phyloP scores from a whole-genome alignment of 1,140 invertebrate genomes.

The Littorina saxatilis region DNA sequence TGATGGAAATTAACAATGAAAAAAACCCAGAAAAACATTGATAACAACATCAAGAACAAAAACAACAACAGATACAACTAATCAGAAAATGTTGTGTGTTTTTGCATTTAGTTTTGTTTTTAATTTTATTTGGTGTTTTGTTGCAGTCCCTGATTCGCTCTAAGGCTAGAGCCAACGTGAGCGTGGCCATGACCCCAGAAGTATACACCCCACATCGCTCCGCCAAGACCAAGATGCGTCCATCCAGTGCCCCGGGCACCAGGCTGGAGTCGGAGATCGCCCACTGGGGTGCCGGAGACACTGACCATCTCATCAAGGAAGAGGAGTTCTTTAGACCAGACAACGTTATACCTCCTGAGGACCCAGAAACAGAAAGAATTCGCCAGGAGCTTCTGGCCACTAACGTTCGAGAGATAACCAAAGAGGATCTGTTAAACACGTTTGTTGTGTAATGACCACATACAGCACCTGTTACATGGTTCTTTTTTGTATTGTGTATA shows the following conservation, averaged over 20 bases:
- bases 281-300: conserved; percentile 56
- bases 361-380: conserved; percentile 49
- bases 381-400: conserved; percentile 48
- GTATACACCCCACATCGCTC: conserved; percentile 41
- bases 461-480: not conserved
- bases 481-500: not conserved
- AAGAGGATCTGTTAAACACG: conserved; percentile 43
- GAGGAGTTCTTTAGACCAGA: conserved; percentile 45
- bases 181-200: conserved; percentile 49
- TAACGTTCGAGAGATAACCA: conserved; percentile 32
- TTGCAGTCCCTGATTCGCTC: conserved; percentile 59
- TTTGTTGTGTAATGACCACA: conserved; percentile 29
- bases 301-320: conserved; percentile 41
- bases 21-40: too few relatives aligned
- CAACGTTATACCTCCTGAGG: conserved; percentile 34
- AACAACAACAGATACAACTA: too few relatives aligned
- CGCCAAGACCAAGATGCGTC: conserved; percentile 47
- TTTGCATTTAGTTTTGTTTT: too few relatives aligned
- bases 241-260: conserved; percentile 64
- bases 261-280: conserved; percentile 49
- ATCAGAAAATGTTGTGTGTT: too few relatives aligned
- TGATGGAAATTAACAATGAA: too few relatives aligned
- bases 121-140: too few relatives aligned
- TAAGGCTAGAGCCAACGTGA: conserved; percentile 61
- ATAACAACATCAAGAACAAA: too few relatives aligned